Conservation (phyloP, 1,140 invertebrate species). For the Drosophila nasuta region DNA sequence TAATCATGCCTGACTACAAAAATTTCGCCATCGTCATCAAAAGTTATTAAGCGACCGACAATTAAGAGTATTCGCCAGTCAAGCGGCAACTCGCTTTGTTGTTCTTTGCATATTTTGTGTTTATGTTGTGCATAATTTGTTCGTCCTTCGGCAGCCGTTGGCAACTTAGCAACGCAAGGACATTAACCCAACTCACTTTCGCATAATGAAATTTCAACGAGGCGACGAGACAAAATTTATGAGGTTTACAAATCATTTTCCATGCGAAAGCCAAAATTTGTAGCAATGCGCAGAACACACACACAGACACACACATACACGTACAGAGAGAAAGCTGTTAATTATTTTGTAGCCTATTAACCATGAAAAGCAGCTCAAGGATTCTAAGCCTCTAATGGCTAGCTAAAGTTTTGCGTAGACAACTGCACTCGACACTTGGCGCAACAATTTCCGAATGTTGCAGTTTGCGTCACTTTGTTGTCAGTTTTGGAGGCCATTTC, state of each 20-base stretch:
- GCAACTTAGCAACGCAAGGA: conserved; percentile 25
- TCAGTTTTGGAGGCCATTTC: conserved; percentile 34
- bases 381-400: conserved; percentile 20
- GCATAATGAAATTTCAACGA: conserved; percentile 73
- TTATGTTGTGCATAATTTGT: conserved; percentile 65
- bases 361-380: conserved; percentile 46
- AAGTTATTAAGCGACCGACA: not conserved
- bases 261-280: conserved; percentile 54
- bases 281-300: conserved; percentile 45
- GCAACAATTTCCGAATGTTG: conserved; percentile 72
- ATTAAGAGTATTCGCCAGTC: conserved; percentile 18
- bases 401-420: conserved; percentile 8
- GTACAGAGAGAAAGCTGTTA: conserved; percentile 50
- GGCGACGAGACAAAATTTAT: conserved; percentile 66
- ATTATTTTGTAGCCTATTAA: conserved; percentile 77
- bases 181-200: conserved; percentile 78
- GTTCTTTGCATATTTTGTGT: conserved; percentile 34
- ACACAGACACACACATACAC: not conserved
- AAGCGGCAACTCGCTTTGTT: not conserved
- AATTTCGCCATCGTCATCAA: no score
- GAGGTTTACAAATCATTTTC: conserved; percentile 76
- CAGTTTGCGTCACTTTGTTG: conserved; percentile 48
- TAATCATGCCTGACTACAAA: no score
- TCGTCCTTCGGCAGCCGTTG: conserved; percentile 21
- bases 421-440: conserved; percentile 68